Evolutionary conservation across 1,140 invertebrate genomes (phyloP), one percentile per base, ranked within the genome.

Genomic region (Heliconius eleuchia): DNA sequence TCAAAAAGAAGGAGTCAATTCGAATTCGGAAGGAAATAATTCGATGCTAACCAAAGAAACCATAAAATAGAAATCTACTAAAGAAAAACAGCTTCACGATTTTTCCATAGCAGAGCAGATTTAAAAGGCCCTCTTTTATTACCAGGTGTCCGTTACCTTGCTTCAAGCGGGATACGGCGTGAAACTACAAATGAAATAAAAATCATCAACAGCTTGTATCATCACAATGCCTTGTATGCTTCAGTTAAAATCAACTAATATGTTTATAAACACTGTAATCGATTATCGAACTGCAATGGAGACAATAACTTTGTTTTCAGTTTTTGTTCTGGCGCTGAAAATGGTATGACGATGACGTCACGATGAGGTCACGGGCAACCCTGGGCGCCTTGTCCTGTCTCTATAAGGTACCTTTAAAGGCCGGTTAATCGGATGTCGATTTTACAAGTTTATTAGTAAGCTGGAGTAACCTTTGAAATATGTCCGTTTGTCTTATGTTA

Each of bases 261-360:
- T 66, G 60, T 66, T 66, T 66, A 66, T 66, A 66, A 66, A 66
- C 60, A 66, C 2, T 30, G 27, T 27, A 66, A 30, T 30, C 30
- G 60, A 66, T 27, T 30, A 66, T 30, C 30, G 60, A 66, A 66
- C 23, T 57, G 19, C 42, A 60, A 60, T 23, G n/a, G 60, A 30
- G 11, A 66, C 60, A 66, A 66, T 66, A 13, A 66, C 11, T 16
- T 57, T 66, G 60, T 66, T 66, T 66, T 66, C 60, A 66, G 60
- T 30, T 66, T 66, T 66, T 30, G 23, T 66, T 27, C 13, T 66
- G 60, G 9, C 9, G 11, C 60, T 66, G 23, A 66, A 66, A 66
- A 13, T 16, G 60, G 11, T 66, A 16, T 5, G 19, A 60, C 57
- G 60, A 16, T 66, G 60, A 66, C 60, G 60, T 66, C 60, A 66